phyloP scores from a whole-genome alignment of 1,140 invertebrate species.

The Drosophila nasuta region DNA sequence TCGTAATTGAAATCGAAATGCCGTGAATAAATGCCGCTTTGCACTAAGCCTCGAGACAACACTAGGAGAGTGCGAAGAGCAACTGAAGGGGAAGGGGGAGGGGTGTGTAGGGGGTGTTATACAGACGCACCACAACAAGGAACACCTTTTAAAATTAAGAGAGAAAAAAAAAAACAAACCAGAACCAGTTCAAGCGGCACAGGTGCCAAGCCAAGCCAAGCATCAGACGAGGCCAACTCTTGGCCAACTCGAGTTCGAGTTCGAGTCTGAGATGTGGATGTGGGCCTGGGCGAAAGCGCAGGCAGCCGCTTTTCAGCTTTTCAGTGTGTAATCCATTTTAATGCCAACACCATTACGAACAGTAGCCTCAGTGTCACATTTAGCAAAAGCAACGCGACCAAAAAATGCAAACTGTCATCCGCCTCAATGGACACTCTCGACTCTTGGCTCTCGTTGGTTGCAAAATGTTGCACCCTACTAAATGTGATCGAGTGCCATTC shows the following conservation, averaged over 20 bases:
- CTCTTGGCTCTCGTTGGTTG: neutral
- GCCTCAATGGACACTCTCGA: constrained; percentile 50
- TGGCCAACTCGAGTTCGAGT: neutral
- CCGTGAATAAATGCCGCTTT: constrained; percentile 83
- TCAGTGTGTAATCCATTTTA: constrained; percentile 81
- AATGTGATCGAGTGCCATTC: constrained; percentile 9
- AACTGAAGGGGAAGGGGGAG: neutral
- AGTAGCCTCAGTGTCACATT: constrained; percentile 83
- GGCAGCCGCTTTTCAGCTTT: constrained; percentile 62
- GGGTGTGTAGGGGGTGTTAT: constrained; percentile 15
- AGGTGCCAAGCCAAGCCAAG: constrained; percentile 46
- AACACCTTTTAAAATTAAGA: constrained; percentile 62
- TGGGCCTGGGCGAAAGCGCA: constrained; percentile 57
- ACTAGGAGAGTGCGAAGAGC: constrained; percentile 29
- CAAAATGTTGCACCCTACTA: constrained; percentile 11
- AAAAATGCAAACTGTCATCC: constrained; percentile 61
- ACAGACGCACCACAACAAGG: constrained; percentile 66
- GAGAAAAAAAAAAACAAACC: constrained; percentile 19
- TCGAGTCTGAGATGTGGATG: neutral
- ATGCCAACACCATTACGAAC: constrained; percentile 83
- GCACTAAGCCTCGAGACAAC: constrained; percentile 67
- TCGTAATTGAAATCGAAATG: constrained; percentile 84
- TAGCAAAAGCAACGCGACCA: constrained; percentile 63
- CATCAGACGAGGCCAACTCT: constrained; percentile 32
- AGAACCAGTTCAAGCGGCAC: constrained; percentile 61